Evolutionary conservation across 2,113 vertebrate species (phyloP).

Genomic region (Ailurus styani): DNA sequence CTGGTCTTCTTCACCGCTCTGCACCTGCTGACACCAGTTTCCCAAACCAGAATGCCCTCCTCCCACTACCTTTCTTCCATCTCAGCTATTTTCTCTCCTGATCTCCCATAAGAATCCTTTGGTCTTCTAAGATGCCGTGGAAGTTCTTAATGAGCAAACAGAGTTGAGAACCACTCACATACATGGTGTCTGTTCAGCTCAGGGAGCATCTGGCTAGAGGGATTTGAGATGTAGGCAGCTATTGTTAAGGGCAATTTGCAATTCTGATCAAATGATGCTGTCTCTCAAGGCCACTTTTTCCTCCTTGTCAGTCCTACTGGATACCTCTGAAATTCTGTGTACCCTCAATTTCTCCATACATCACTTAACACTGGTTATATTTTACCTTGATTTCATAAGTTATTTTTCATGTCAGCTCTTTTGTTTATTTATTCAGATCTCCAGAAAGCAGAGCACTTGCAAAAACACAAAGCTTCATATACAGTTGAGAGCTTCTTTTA

Average conservation of each 20-base stretch:
- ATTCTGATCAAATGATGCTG: background rate
- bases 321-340: background rate
- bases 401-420: background rate
- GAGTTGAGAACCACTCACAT: background rate
- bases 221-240: background rate
- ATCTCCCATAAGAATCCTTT: background rate
- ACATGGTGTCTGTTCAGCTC: background rate
- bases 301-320: background rate
- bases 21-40: no score
- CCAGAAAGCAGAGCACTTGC: background rate
- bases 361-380: background rate
- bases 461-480: background rate
- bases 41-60: accelerated
- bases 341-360: background rate
- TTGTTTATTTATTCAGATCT: background rate
- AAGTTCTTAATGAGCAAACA: background rate
- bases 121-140: background rate
- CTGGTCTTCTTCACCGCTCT: no score
- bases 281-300: background rate
- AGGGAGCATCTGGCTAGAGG: background rate
- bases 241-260: background rate
- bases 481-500: no score
- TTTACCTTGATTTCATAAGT: background rate
- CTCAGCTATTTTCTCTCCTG: background rate
- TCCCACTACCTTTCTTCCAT: no score